Evolutionary conservation across 2,113 vertebrate genomes (phyloP).

Genomic region (Dromaius novaehollandiae): DNA sequence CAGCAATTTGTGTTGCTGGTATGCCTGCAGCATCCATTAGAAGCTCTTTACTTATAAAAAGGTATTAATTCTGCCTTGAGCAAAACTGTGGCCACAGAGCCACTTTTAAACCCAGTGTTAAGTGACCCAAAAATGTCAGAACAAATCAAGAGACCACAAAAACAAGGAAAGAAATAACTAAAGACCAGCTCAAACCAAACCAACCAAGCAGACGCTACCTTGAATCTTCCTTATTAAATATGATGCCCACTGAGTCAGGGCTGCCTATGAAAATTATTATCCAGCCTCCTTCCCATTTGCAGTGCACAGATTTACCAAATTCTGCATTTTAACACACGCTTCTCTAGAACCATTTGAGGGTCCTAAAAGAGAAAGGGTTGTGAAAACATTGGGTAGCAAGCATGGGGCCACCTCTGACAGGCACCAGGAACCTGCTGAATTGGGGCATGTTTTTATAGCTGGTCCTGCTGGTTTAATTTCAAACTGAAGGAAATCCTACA

Average conservation of each 20-base stretch:
- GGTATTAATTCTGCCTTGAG: background rate
- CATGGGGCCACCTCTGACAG: background rate
- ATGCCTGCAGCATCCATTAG: background rate
- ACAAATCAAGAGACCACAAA: constrained; percentile 24
- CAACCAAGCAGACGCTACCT: background rate
- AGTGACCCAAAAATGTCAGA: constrained; percentile 35
- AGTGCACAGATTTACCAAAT: background rate
- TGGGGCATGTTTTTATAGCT: background rate
- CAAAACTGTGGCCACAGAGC: background rate
- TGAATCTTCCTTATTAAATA: background rate
- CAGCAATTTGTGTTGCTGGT: background rate
- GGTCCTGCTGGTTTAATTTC: background rate
- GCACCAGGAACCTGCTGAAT: background rate
- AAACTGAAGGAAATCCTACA: background rate
- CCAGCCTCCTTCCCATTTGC: background rate
- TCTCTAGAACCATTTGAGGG: background rate
- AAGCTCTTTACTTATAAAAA: background rate
- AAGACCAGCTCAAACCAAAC: constrained; percentile 4
- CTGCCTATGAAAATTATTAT: background rate
- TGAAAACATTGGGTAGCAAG: background rate
- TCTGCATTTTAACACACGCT: background rate
- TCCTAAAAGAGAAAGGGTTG: background rate
- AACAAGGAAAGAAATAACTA: background rate
- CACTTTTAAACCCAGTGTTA: background rate
- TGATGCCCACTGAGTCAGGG: background rate